These are phyloP conservation scores for Mythimna ferrago DNA, from an alignment of 2,888 invertebrate genomes.

Conservation along the genomic window DNA sequence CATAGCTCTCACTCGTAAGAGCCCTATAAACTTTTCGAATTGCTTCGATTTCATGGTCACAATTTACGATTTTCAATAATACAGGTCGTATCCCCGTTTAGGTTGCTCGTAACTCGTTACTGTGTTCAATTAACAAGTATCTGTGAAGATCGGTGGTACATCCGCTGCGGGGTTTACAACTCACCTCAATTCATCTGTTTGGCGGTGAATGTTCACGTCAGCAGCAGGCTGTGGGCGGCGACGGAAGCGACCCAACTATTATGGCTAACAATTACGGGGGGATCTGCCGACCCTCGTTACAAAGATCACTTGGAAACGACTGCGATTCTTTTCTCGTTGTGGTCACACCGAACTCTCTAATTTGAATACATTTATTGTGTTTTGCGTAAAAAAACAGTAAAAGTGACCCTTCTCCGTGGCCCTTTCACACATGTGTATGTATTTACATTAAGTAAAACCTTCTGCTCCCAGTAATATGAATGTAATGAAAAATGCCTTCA, in stretches of 20 bases:
- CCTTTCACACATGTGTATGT: conserved; percentile 44
- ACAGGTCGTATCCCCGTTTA: conserved; percentile 60
- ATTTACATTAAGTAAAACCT: conserved; percentile 52
- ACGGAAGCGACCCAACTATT: conserved; percentile 66
- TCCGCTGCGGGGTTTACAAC: conserved; percentile 54
- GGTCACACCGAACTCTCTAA: conserved; percentile 66
- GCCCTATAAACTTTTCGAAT: conserved; percentile 78
- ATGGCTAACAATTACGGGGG: conserved; percentile 74
- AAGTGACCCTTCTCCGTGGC: conserved; percentile 59
- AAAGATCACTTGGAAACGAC: conserved; percentile 71
- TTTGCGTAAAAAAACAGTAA: conserved; percentile 65
- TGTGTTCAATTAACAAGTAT: conserved; percentile 71
- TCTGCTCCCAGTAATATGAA: conserved; percentile 42
- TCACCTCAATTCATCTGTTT: conserved; percentile 66
- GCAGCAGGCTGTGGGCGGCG: conserved; percentile 57
- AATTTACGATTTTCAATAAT: conserved; percentile 74
- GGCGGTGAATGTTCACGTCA: conserved; percentile 69
- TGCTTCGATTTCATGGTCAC: conserved; percentile 70
- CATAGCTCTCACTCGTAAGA: conserved; percentile 72
- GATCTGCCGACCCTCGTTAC: conserved; percentile 71
- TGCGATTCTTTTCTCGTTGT: conserved; percentile 70
- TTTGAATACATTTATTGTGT: conserved; percentile 66
- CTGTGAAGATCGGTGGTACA: conserved; percentile 66
- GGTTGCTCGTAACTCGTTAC: conserved; percentile 60
- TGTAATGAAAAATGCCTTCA: conserved; percentile 48